These are phyloP conservation scores for Rhea pennata DNA, from an alignment of 2,113 vertebrate species.

Conservation along the genomic window DNA sequence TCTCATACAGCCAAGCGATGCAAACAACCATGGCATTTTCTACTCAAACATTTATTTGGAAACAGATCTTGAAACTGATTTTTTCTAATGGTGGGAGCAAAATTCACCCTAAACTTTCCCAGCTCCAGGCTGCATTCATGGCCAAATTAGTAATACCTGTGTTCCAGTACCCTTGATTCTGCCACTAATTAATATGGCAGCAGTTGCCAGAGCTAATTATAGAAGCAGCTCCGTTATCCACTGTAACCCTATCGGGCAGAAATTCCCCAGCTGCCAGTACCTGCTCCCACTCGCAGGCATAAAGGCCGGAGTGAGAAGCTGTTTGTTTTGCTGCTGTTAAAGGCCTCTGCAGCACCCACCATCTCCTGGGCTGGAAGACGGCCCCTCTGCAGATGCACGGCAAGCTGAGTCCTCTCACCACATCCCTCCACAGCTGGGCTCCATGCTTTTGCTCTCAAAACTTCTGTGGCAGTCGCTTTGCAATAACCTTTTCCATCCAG, in stretches of 20 bases:
- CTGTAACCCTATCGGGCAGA: not conserved
- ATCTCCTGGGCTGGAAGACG: accelerated
- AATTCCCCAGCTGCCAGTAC: constrained; percentile 24
- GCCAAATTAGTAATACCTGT: constrained; percentile 7
- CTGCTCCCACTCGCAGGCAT: not conserved
- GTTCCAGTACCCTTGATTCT: not conserved
- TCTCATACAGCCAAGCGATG: not conserved
- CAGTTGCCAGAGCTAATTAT: constrained; percentile 50
- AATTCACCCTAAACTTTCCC: not conserved
- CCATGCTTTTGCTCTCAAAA: not conserved
- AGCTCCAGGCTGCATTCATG: not conserved
- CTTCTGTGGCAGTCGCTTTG: not conserved
- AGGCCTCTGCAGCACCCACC: not conserved
- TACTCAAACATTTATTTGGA: not conserved
- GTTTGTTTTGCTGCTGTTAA: not conserved
- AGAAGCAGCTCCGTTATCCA: constrained; percentile 3
- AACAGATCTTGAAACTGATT: not conserved
- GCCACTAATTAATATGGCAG: constrained; percentile 72
- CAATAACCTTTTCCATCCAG: not conserved
- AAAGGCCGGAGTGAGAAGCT: not conserved
- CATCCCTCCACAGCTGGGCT: accelerated
- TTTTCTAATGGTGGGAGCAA: not conserved
- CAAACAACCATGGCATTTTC: not conserved
- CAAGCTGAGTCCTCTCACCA: not conserved
- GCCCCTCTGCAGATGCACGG: not conserved